Percentiles rank a stretch among this genome's conserved stretches.
phyloP scores from a whole-genome alignment of 1,140 invertebrate species.

The Lepidurus apus region DNA sequence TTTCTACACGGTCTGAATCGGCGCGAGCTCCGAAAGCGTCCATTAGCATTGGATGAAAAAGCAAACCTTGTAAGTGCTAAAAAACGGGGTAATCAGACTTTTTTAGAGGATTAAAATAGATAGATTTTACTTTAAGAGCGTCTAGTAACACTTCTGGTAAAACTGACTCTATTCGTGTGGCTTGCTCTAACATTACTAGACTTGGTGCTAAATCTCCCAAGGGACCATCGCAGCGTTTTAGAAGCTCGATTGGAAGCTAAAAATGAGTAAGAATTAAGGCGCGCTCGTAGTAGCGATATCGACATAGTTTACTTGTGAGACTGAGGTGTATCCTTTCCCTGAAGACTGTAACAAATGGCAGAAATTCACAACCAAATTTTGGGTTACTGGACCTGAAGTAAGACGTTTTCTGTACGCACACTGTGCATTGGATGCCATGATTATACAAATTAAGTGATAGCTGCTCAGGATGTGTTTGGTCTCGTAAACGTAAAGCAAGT shows the following conservation, averaged over 20 bases:
- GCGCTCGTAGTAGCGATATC: not conserved
- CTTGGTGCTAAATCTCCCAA: not conserved
- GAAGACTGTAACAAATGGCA: not conserved
- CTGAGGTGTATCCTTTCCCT: not conserved
- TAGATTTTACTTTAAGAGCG: not conserved
- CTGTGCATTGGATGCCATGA: not conserved
- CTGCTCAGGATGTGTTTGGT: not conserved
- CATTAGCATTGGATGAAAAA: not conserved
- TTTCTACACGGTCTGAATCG: not conserved
- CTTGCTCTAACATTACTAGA: not conserved
- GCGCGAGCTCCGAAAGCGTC: constrained; percentile 12
- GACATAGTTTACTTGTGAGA: not conserved
- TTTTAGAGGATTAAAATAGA: not conserved
- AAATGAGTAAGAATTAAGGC: not conserved
- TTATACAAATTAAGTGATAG: not conserved
- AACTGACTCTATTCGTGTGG: not conserved
- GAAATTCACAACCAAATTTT: constrained; percentile 4
- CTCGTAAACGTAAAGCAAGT: not conserved
- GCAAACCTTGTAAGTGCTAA: not conserved
- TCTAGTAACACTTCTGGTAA: not conserved
- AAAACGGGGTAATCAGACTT: not conserved
- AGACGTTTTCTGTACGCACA: not conserved
- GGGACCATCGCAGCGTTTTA: constrained; percentile 8
- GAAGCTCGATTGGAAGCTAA: constrained; percentile 14
- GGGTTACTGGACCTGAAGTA: not conserved